Evolutionary conservation across 2,888 invertebrate genomes (phyloP), one percentile per base, ranked within the genome.

Genomic region (Aromia moschata): DNA sequence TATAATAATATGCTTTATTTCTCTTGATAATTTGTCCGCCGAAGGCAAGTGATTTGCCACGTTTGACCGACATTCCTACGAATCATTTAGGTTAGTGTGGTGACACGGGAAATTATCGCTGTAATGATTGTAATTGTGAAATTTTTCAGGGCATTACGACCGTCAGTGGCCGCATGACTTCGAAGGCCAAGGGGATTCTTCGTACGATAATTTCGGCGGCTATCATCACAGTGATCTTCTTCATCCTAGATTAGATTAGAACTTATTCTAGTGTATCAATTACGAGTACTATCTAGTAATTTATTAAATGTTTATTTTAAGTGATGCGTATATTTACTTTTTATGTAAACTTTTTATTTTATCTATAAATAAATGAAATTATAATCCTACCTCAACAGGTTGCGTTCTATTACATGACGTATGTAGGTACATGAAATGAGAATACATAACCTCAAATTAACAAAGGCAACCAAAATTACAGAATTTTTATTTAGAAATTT

Each of bases 61-160:
- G 38, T 10, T 18, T 18, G 18, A 43, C 10, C 11, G 43, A n/a
- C n/a, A 43, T 43, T 43, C 18, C 40, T 40, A 12, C 18, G n/a
- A 17, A 16, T n/a, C 11, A 12, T 38, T 38, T 38, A 9, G 14
- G 2, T 14, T 38, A 14, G 9, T 12, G 11, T 7, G 10, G 15
- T 17, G 5, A 10, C 38, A 25, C 5, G 14, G 16, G 7, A 14
- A 54, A 33, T 38, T 47, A 25, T 30, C 16, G 56, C 31, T 57
- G 47, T 56, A 58, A 43, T 37, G 30, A 20, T 60, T 58, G 47
- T 57, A 60, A 11, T 15, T 17, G 17, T 15, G 18, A 41, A 43
- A 41, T 25, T 67, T 77, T 77, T 69, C 64, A 79, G 79, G 74
- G 74, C 72, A 73, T 57, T 76, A 77, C 59, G 78, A 79, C 58